Conservation (phyloP, 2,113 vertebrate genomes). For the Alethe diademata region DNA sequence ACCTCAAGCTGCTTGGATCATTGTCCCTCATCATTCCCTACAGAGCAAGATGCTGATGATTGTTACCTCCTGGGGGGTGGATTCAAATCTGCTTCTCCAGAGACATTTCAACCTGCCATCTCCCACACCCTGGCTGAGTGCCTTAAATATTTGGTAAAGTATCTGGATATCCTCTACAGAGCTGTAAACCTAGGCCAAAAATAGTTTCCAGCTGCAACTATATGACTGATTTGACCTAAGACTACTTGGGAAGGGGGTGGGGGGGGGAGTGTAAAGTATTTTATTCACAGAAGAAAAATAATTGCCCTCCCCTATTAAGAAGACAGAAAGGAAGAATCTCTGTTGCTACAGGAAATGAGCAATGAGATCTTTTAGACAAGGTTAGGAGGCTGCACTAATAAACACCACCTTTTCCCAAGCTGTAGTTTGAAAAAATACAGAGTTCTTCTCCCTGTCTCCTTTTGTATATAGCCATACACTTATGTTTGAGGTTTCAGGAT, state of each 20-base stretch:
- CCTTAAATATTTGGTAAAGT: conserved; percentile 25
- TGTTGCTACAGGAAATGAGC: not conserved
- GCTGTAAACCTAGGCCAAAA: conserved; percentile 30
- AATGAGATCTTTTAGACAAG: not conserved
- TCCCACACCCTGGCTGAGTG: conserved; percentile 39
- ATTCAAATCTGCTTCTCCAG: not conserved
- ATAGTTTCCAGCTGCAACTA: conserved; percentile 43
- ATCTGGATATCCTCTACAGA: conserved; percentile 17
- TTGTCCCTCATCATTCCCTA: not conserved
- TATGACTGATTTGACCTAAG: not conserved
- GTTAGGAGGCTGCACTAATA: not conserved
- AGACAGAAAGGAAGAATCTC: conserved; percentile 6
- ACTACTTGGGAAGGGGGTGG: not conserved
- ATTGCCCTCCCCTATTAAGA: not conserved
- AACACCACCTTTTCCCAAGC: not conserved
- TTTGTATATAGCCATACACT: not conserved
- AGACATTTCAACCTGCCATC: conserved; percentile 9
- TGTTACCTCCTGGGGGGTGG: not conserved
- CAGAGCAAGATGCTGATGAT: not conserved
- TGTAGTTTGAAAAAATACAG: not conserved
- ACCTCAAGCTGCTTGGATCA: not conserved
- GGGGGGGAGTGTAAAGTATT: not conserved
- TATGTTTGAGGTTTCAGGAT: not conserved
- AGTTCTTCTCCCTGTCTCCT: not conserved
- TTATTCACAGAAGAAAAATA: conserved; percentile 7